These are phyloP conservation scores for Scrobipalpa costella DNA, from an alignment of 2,888 invertebrate genomes.

Conservation along the genomic window DNA sequence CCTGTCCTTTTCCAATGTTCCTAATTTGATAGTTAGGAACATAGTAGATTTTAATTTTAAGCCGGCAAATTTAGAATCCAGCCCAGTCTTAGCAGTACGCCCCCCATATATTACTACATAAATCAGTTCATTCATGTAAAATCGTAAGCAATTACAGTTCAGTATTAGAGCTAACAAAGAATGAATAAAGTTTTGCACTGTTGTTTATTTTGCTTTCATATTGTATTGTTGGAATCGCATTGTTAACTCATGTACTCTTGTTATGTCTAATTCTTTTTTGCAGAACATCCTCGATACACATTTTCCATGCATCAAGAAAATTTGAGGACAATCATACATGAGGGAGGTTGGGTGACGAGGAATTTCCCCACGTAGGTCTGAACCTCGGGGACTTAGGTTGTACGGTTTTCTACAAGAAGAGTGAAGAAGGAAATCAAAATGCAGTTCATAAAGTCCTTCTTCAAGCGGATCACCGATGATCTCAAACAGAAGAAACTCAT, in stretches of 20 bases:
- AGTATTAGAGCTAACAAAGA: background rate
- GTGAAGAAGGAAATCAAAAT: conserved; percentile 57
- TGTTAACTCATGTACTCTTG: background rate
- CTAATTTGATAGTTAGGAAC: no score
- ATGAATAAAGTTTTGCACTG: background rate
- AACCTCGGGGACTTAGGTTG: conserved; percentile 25
- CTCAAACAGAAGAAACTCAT: conserved; percentile 86
- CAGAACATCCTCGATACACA: conserved; percentile 30
- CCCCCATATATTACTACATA: background rate
- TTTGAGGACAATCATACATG: conserved; percentile 48
- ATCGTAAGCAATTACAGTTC: background rate
- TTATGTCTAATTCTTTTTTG: conserved; percentile 11
- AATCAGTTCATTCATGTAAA: background rate
- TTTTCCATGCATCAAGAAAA: conserved; percentile 69
- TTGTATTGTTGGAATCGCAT: conserved; percentile 1
- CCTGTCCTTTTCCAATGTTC: no score
- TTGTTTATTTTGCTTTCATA: background rate
- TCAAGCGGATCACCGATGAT: conserved; percentile 85
- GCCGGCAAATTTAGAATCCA: no score
- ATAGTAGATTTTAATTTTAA: no score
- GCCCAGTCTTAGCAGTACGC: background rate
- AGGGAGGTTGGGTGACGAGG: conserved; percentile 57
- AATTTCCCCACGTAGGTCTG: conserved; percentile 59
- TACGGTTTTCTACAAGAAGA: conserved; percentile 29
- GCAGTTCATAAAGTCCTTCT: conserved; percentile 83